Conservation (phyloP, 53 echinoderm and acorn worm species). For the Arbacia lixula region DNA sequence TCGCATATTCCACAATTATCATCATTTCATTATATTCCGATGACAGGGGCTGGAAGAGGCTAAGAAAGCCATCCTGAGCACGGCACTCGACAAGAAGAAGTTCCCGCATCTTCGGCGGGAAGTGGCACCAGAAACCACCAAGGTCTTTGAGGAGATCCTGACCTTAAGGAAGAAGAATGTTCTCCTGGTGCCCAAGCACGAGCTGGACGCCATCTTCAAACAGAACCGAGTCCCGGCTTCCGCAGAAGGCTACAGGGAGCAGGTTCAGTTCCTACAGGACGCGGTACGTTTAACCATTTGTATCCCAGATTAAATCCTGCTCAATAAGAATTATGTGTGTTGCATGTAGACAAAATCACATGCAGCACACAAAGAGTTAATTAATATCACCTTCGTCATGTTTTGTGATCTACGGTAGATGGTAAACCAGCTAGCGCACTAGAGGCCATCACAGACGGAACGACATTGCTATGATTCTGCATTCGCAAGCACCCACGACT, state of each 20-base stretch:
- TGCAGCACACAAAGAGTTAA: no score
- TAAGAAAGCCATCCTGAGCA: constrained; percentile 62
- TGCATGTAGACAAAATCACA: no score
- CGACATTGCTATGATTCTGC: no score
- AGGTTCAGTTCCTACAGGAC: constrained; percentile 39
- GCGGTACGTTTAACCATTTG: constrained; percentile 25
- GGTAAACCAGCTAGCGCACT: no score
- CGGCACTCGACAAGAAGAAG: constrained; percentile 54
- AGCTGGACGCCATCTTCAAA: constrained; percentile 34
- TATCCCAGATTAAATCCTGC: neutral
- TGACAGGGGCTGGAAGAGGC: constrained; percentile 84
- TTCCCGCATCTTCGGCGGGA: constrained; percentile 53
- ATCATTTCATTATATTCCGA: no score
- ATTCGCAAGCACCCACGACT: no score
- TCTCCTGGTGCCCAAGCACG: constrained; percentile 50
- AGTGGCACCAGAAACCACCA: constrained; percentile 59
- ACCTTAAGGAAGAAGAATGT: constrained; percentile 54
- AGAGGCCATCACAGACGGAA: no score
- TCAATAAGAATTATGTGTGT: no score
- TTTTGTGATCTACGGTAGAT: no score
- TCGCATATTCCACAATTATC: no score
- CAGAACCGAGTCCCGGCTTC: constrained; percentile 37
- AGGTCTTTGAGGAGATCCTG: constrained; percentile 70
- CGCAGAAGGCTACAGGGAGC: neutral
- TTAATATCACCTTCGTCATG: no score